These are phyloP conservation scores for Oryzias curvinotus DNA, from an alignment of 2,113 vertebrate species.

Conservation along the genomic window DNA sequence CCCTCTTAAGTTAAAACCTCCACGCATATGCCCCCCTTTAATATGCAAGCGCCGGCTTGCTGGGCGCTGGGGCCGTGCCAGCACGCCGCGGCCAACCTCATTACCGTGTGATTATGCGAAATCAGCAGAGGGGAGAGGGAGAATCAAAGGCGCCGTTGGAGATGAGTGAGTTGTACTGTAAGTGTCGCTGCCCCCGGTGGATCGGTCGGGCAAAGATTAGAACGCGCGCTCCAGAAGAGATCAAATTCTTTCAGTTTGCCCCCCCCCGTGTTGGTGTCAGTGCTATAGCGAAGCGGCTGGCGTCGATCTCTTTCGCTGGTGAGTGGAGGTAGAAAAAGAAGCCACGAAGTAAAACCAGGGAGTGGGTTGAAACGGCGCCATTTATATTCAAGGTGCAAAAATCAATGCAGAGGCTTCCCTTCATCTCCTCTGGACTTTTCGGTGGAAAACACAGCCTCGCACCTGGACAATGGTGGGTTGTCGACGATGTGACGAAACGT, in stretches of 20 bases:
- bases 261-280: constrained; percentile 51
- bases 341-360: too few species aligned
- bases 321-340: too few species aligned
- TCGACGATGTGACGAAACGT: too few species aligned
- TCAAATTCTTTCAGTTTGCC: constrained; percentile 59
- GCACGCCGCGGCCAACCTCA: constrained; percentile 54
- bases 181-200: constrained; percentile 49
- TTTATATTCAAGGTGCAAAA: constrained; percentile 71
- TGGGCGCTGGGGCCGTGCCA: constrained; percentile 14
- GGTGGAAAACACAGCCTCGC: constrained; percentile 20
- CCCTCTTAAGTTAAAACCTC: constrained; percentile 25
- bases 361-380: constrained; percentile 45
- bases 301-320: constrained; percentile 30
- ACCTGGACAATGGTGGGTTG: too few species aligned
- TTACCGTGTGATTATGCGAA: constrained; percentile 69
- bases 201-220: constrained; percentile 57
- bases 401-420: constrained; percentile 59
- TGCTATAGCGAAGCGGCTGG: constrained; percentile 48
- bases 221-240: constrained; percentile 42
- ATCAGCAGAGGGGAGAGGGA: constrained; percentile 62
- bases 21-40: constrained; percentile 18
- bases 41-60: constrained; percentile 13
- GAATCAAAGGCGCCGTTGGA: constrained; percentile 66
- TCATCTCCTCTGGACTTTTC: constrained; percentile 56
- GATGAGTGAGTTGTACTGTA: constrained; percentile 65